Evolutionary conservation across 2,888 invertebrate genomes (phyloP).

Genomic region (Phyllotreta striolata): DNA sequence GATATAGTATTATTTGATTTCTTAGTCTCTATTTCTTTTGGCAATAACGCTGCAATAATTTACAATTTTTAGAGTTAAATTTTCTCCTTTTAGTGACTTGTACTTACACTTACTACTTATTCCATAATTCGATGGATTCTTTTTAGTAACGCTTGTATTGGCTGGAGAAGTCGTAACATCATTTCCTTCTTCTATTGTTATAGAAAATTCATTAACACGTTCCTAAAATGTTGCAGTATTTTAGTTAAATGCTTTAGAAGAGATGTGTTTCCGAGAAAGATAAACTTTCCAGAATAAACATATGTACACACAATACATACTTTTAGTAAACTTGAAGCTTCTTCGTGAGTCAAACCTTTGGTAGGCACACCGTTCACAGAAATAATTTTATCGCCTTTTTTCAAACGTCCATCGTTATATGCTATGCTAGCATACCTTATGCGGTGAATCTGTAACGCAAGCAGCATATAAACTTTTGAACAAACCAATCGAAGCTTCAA

Average conservation of each 20-base stretch:
- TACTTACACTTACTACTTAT: slow-evolving; percentile 3
- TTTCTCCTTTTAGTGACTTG: not conserved
- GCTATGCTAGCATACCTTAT: slow-evolving; percentile 87
- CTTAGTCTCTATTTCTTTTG: slow-evolving; percentile 37
- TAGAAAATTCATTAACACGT: slow-evolving; percentile 79
- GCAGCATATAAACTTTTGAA: not conserved
- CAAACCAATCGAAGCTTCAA: not conserved
- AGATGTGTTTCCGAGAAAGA: slow-evolving; percentile 4
- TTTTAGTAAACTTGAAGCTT: slow-evolving; percentile 88
- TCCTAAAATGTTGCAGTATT: slow-evolving; percentile 63
- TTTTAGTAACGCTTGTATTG: slow-evolving; percentile 2
- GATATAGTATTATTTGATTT: slow-evolving; percentile 56
- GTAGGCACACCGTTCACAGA: slow-evolving; percentile 89
- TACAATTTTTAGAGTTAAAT: slow-evolving; percentile 4
- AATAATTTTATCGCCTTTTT: slow-evolving; percentile 86
- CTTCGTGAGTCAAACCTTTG: slow-evolving; percentile 83
- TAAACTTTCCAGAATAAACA: too few species aligned
- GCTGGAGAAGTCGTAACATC: slow-evolving; percentile 41
- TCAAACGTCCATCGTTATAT: slow-evolving; percentile 84
- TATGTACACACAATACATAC: slow-evolving; percentile 61
- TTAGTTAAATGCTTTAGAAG: not conserved
- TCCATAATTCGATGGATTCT: too few species aligned
- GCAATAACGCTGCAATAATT: slow-evolving; percentile 28
- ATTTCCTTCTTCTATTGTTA: slow-evolving; percentile 67
- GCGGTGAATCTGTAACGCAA: slow-evolving; percentile 76